phyloP scores from a whole-genome alignment of 1,140 invertebrate species.

The Condylostylus longicornis region DNA sequence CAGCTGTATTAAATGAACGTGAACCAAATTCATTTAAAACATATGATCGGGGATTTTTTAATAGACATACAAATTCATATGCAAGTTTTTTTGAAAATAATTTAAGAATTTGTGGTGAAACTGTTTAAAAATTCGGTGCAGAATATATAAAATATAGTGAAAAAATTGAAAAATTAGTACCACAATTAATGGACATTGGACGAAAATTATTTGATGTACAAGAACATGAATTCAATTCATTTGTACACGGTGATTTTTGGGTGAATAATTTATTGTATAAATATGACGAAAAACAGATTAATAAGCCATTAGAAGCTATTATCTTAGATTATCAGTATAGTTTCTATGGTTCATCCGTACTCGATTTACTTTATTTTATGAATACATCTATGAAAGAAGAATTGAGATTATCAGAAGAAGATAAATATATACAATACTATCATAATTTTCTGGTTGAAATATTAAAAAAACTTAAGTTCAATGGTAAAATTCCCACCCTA shows the following conservation, averaged over 20 bases:
- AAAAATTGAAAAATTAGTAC: slow-evolving; percentile 19
- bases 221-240: slow-evolving; percentile 38
- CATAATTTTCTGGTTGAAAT: slow-evolving; percentile 17
- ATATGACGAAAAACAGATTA: slow-evolving; percentile 34
- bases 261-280: slow-evolving; percentile 51
- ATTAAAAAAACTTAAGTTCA: slow-evolving; percentile 17
- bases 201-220: slow-evolving; percentile 21
- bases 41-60: slow-evolving; percentile 27
- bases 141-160: slow-evolving; percentile 14
- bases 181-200: slow-evolving; percentile 25
- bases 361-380: slow-evolving; percentile 29
- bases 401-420: slow-evolving; percentile 15
- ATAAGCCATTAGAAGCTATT: slow-evolving; percentile 34
- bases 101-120: slow-evolving; percentile 16
- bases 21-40: slow-evolving; percentile 12
- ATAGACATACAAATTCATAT: slow-evolving; percentile 22
- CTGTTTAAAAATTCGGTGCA: slow-evolving; percentile 17
- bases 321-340: slow-evolving; percentile 30
- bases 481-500: slow-evolving; percentile 3
- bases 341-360: slow-evolving; percentile 26
- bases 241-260: slow-evolving; percentile 52
- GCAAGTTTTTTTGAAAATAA: slow-evolving; percentile 22
- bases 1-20: slow-evolving; percentile 27
- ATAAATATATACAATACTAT: slow-evolving; percentile 21
- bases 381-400: slow-evolving; percentile 24